A percentile compares a stretch with the other conserved stretches of the same genome.
Evolutionary conservation across 2,113 vertebrate genomes (phyloP).

Genomic region (Hystrix cristata): DNA sequence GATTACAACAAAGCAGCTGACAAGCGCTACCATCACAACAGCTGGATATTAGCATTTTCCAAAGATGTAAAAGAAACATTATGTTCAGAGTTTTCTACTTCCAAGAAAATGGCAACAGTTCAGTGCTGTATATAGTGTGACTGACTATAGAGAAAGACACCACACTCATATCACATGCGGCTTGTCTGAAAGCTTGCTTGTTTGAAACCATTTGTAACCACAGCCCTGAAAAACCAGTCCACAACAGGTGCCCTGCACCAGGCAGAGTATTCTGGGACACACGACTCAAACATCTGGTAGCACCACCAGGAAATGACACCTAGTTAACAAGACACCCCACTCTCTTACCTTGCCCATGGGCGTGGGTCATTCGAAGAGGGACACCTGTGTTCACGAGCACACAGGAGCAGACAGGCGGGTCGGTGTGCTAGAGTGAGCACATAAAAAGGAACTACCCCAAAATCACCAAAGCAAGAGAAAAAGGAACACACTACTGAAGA

Average conservation of each 20-base stretch:
- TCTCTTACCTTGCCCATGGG: not conserved
- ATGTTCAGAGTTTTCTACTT: constrained; percentile 41
- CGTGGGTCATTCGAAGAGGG: not conserved
- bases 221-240: not conserved
- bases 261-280: not conserved
- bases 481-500: not conserved
- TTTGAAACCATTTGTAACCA: not conserved
- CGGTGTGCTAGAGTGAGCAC: no score
- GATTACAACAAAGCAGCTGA: not conserved
- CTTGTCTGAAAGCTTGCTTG: not conserved
- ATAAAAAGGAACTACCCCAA: not conserved
- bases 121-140: not conserved
- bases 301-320: not conserved
- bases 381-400: no score
- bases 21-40: not conserved
- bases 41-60: not conserved
- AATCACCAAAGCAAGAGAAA: not conserved
- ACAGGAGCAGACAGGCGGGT: no score
- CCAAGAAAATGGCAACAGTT: constrained; percentile 53
- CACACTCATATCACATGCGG: not conserved
- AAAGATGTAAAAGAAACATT: constrained; percentile 59
- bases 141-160: not conserved
- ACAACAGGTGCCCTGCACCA: not conserved
- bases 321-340: not conserved
- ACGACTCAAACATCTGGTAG: not conserved